Base-by-base conservation (phyloP, 92 coral and sea anemone genomes). In the Epizoanthus ramosus region DNA sequence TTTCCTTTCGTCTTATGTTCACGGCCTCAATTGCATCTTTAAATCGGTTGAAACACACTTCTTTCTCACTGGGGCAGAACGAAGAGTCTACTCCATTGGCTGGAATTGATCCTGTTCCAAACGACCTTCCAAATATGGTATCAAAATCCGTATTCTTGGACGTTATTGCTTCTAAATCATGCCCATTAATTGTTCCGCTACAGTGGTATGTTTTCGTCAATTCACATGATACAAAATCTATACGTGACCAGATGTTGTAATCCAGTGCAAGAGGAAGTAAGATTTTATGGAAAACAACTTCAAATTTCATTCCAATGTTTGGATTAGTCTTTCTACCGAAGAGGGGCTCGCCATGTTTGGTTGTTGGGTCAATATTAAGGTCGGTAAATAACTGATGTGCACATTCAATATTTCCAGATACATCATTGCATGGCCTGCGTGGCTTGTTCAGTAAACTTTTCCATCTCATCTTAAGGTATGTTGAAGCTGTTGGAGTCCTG, bases 201-300 rank as follows among this genome's bases (percentile, higher is more conserved):
- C 71, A 57, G 12, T 66, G 8, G 83, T 79, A 31, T 16, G 5
- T 4, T 69, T 23, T 23, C 60, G 57, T 19, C 24, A 79, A 24
- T n/a, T n/a, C n/a, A n/a, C n/a, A n/a, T n/a, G n/a, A n/a, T n/a
- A n/a, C n/a, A n/a, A n/a, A n/a, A n/a, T n/a, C n/a, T n/a, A n/a
- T n/a, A n/a, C n/a, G n/a, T n/a, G n/a, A n/a, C n/a, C n/a, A n/a
- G n/a, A n/a, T 17, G 70, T 16, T 41, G 31, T 79, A 54, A 31
- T 79, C 69, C n/a, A 79, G 3, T 7, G 71, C 83, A 71, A 79
- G 21, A 13, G 83, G 83, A 10, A 57, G 83, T 25, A 79, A 23
- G 7, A 31, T 50, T 14, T 5, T 18, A 25, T 21, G 12, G 31
- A 79, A 79, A 5, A 79, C 33, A 43, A 59, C 47, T 17, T 43